Evolutionary conservation across 2,113 vertebrate genomes (phyloP).

Genomic region (Ariopsis seemanni): DNA sequence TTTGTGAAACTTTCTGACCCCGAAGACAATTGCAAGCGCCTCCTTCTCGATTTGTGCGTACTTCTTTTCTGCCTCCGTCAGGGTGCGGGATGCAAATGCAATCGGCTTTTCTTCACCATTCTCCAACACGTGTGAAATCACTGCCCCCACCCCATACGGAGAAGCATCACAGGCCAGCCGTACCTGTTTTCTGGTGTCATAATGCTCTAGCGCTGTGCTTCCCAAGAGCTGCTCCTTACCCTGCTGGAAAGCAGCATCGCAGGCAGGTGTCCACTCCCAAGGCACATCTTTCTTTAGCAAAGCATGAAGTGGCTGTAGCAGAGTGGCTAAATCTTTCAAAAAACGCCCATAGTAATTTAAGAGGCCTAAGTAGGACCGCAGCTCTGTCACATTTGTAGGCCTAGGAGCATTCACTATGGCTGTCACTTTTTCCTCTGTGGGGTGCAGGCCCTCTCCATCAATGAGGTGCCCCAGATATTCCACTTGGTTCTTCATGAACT

Average conservation of each 20-base stretch:
- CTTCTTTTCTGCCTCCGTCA: conserved; percentile 11
- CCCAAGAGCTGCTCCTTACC: background rate
- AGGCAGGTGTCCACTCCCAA: background rate
- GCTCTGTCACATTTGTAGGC: background rate
- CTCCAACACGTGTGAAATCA: background rate
- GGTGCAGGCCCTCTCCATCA: background rate
- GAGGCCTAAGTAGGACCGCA: background rate
- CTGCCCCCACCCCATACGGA: background rate
- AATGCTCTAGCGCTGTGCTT: background rate
- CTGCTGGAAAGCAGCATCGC: background rate
- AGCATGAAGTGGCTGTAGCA: background rate
- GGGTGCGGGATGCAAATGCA: conserved; percentile 8
- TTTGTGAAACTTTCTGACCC: conserved; percentile 34
- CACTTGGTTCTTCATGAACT: too few species aligned
- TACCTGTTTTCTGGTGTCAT: background rate
- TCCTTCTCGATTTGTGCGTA: conserved; percentile 38
- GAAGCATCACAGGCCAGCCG: background rate
- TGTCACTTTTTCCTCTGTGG: background rate
- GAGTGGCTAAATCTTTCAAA: background rate
- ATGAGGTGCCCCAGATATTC: background rate
- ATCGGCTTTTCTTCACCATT: background rate
- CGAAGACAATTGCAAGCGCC: conserved; percentile 12
- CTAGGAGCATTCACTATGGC: background rate
- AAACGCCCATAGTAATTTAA: background rate
- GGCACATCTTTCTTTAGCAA: background rate